These are phyloP conservation scores for Tangara arthus DNA, from an alignment of 2,797 vertebrate genomes.

Conservation along the genomic window DNA sequence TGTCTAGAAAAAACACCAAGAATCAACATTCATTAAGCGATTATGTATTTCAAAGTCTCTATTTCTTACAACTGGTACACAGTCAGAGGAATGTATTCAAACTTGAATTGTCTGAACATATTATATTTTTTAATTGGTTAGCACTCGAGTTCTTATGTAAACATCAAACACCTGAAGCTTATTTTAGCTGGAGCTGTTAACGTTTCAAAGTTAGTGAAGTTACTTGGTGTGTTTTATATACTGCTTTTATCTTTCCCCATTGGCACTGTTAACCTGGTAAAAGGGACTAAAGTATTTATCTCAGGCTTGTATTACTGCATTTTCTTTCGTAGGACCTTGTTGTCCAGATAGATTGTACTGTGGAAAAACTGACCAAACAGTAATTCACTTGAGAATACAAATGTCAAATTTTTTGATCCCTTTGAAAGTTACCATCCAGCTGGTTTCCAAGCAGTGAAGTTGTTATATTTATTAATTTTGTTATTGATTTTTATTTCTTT, in stretches of 20 bases:
- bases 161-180: background rate
- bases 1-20: background rate
- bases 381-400: background rate
- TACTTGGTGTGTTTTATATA: background rate
- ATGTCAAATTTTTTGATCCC: background rate
- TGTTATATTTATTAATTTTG: background rate
- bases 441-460: background rate
- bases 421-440: background rate
- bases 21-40: background rate
- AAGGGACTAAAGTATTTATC: background rate
- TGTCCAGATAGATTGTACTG: background rate
- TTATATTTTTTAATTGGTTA: background rate
- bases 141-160: background rate
- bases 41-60: background rate
- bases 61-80: background rate
- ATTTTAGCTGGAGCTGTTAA: background rate
- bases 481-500: background rate
- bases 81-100: background rate
- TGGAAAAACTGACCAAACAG: background rate
- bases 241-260: background rate
- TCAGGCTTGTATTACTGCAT: background rate
- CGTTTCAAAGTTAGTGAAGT: background rate
- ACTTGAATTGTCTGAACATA: background rate
- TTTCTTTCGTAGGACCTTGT: background rate
- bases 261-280: background rate